Evolutionary conservation across 2,888 invertebrate species (phyloP).

Genomic region (Dryococelus australis): DNA sequence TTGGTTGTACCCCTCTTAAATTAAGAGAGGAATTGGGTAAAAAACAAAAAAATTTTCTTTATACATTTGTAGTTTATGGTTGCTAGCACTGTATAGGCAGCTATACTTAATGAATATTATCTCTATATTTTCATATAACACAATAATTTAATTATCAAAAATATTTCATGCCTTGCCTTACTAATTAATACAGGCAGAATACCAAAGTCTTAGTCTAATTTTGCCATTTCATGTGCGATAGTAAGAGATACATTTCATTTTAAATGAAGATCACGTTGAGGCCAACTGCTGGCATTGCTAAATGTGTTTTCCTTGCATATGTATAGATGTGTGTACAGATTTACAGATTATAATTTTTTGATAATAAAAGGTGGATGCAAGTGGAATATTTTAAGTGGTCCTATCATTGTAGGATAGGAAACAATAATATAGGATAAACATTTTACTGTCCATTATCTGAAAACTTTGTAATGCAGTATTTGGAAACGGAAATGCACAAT

Average conservation of each 20-base stretch:
- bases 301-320: conserved; percentile 16
- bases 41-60: neutral
- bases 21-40: neutral
- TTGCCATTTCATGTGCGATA: neutral
- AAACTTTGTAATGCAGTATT: neutral
- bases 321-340: conserved; percentile 16
- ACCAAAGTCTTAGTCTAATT: conserved; percentile 4
- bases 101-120: neutral
- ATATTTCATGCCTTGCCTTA: neutral
- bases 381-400: neutral
- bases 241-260: neutral
- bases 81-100: conserved; percentile 5
- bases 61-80: neutral
- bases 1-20: neutral
- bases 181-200: neutral
- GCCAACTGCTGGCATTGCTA: conserved; percentile 16
- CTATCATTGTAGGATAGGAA: conserved; percentile 16
- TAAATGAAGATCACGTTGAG: neutral
- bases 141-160: neutral
- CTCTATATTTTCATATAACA: neutral
- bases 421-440: neutral
- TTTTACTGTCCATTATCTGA: conserved; percentile 16
- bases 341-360: conserved; percentile 16
- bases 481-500: conserved; percentile 16
- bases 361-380: conserved; percentile 6